A percentile compares a stretch with the other conserved stretches of the same genome.
Conservation (phyloP, 2,797 vertebrate genomes). For the Euphonia xanthogaster region DNA sequence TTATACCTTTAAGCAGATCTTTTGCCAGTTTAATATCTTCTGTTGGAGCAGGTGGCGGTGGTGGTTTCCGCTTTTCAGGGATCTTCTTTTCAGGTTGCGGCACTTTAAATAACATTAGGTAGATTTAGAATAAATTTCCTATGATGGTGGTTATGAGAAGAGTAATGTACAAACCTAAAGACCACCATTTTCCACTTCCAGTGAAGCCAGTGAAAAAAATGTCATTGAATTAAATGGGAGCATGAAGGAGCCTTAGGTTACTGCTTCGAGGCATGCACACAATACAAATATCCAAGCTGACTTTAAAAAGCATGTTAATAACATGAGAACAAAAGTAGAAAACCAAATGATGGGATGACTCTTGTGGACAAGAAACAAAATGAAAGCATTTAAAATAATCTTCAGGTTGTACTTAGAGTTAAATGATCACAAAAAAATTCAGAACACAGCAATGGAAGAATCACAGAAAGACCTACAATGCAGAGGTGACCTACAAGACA, state of each 20-base stretch:
- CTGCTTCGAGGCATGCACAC: neutral
- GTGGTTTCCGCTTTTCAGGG: constrained; percentile 76
- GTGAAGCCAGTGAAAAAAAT: neutral
- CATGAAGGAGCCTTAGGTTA: neutral
- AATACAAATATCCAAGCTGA: neutral
- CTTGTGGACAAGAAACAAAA: neutral
- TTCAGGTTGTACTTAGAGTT: neutral
- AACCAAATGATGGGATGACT: neutral
- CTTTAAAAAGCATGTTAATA: neutral
- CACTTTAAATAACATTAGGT: constrained; percentile 78
- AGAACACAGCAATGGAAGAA: neutral
- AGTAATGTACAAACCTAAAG: neutral
- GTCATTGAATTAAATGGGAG: neutral
- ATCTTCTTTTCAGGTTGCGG: constrained; percentile 78
- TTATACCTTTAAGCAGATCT: constrained; percentile 80
- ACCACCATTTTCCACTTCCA: neutral
- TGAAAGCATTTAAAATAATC: neutral
- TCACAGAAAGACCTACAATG: neutral
- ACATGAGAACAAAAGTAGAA: neutral
- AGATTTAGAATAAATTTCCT: constrained; percentile 56
- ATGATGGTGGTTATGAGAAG: neutral
- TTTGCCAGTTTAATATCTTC: constrained; percentile 78
- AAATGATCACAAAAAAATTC: neutral
- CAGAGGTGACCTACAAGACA: neutral
- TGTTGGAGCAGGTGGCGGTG: constrained; percentile 59